Base-by-base conservation (phyloP, 1,140 invertebrate species). In the Sweltsa coloradensis region DNA sequence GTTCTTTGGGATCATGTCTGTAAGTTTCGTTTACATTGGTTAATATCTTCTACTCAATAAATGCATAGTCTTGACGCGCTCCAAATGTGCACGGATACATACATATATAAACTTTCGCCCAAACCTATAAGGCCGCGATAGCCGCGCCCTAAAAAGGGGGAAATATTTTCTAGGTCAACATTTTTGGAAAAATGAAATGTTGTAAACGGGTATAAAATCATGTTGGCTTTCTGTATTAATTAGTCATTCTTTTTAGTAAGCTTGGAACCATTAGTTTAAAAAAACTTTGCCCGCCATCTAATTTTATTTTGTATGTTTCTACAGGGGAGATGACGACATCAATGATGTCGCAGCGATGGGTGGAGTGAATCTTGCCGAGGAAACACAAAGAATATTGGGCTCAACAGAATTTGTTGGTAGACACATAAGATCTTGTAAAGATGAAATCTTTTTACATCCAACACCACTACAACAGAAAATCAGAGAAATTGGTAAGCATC, bases 291-390 rank as follows among this genome's bases (percentile, higher is more conserved):
- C 13, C 3, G 13, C 21, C 18, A 39, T 48, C 13, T 27, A 47
- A 41, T 4, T 14, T 26, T 50, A 41, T 49, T n/a, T 31, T 31
- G 13, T 42, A 41, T 41, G 41, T 45, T 53, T 48, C 43, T 60
- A 46, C 64, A 73, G 83, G 62, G 85, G 81, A 23, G 89, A 94
- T 64, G 90, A 95, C 68, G 90, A 94, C 64, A 96, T 98, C 53
- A 98, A 97, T 61, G 94, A 98, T 74, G 94, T 98, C 1, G 93
- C 94, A 19, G 93, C 93, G 5, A 98, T 98, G 94, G 94, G 94
- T 55, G 94, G 94, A 22, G 93, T 98, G n/a, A 98, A 98, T 70
- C 72, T 98, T 54, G 85, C 88, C 2, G 94, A 98, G 69, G 94
- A 98, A 69, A 86, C 85, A 42, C 90, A 95, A 62, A 82, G 88